Evolutionary conservation across 2,888 invertebrate genomes (phyloP).

Genomic region (Oxytorus armatus): DNA sequence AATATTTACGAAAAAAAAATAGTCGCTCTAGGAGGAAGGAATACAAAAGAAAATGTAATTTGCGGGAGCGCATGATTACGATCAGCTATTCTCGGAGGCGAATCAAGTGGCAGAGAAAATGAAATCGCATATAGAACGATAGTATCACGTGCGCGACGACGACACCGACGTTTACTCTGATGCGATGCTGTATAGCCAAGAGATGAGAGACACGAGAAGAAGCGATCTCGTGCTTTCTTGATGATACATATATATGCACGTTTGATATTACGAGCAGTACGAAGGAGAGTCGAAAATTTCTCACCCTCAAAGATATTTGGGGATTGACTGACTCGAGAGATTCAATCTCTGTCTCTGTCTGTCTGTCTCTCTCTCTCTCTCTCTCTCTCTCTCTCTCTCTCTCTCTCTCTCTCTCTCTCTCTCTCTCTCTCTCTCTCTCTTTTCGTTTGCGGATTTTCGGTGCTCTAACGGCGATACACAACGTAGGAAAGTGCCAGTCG

Average conservation of each 20-base stretch:
- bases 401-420: neutral
- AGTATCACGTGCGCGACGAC: slow-evolving; percentile 42
- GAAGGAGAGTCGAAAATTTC: slow-evolving; percentile 20
- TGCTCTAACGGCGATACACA: slow-evolving; percentile 16
- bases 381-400: neutral
- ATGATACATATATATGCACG: too few relatives aligned
- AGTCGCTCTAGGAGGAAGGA: neutral
- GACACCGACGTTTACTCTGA: slow-evolving; percentile 30
- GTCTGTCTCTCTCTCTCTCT: neutral
- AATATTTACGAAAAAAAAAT: neutral
- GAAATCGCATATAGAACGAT: slow-evolving; percentile 12
- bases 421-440: slow-evolving; percentile 19
- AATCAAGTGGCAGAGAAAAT: slow-evolving; percentile 41
- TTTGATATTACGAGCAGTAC: slow-evolving; percentile 16
- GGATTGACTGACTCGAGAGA: slow-evolving; percentile 26
- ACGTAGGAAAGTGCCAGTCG: slow-evolving; percentile 53
- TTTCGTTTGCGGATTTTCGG: slow-evolving; percentile 6
- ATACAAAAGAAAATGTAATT: neutral
- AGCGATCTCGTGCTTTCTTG: neutral
- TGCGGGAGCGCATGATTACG: slow-evolving; percentile 22
- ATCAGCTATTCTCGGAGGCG: slow-evolving; percentile 43
- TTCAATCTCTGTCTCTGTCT: neutral
- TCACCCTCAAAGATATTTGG: slow-evolving; percentile 45
- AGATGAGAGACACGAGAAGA: neutral
- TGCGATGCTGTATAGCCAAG: slow-evolving; percentile 5